These are phyloP conservation scores for Xestia c-nigrum DNA, from an alignment of 2,888 invertebrate genomes.

Conservation along the genomic window DNA sequence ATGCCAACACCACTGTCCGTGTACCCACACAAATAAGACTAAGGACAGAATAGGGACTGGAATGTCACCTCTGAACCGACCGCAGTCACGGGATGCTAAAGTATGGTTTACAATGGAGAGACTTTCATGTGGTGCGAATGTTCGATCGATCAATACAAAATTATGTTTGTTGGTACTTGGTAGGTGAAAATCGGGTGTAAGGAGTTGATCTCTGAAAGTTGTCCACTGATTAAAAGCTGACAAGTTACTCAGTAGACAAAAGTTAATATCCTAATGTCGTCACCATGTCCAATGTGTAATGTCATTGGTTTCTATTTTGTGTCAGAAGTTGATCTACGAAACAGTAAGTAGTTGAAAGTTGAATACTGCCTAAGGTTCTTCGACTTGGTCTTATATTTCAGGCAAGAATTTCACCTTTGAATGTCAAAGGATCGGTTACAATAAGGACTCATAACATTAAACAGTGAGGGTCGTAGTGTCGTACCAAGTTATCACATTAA, in stretches of 20 bases:
- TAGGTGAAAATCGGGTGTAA: neutral
- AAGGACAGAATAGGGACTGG: constrained; percentile 28
- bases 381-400: neutral
- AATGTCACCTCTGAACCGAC: constrained; percentile 66
- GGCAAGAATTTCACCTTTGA: neutral
- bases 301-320: neutral
- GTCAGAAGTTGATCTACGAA: neutral
- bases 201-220: neutral
- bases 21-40: constrained; percentile 27
- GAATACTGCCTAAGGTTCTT: neutral
- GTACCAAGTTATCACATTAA: neutral
- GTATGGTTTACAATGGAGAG: constrained; percentile 23
- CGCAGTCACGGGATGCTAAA: constrained; percentile 29
- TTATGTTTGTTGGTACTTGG: neutral
- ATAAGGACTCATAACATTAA: constrained; percentile 1
- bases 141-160: neutral
- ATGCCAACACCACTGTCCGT: constrained; percentile 19
- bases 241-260: neutral
- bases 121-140: neutral
- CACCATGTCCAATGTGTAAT: neutral
- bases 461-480: neutral
- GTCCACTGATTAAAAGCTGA: neutral
- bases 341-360: neutral
- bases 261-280: neutral
- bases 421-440: neutral